Evolutionary conservation across 2,888 invertebrate species (phyloP).

Genomic region (Microchrysa polita): DNA sequence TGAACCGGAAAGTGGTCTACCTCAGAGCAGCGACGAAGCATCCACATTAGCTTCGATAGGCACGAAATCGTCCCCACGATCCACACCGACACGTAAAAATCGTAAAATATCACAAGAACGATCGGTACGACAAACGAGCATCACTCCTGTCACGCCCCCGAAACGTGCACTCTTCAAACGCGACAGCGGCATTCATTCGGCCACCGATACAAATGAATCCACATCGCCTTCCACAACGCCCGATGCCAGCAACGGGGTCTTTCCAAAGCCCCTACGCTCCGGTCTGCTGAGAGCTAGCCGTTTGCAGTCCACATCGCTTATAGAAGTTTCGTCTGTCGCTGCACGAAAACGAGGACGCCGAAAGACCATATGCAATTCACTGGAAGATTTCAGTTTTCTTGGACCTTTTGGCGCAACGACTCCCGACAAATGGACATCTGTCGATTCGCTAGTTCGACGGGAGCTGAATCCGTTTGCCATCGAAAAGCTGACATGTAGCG

Average conservation of each 20-base stretch:
- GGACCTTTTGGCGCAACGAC: neutral
- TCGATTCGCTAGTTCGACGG: neutral
- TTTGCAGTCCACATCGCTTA: constrained; percentile 16
- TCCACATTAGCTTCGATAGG: neutral
- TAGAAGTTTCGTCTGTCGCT: neutral
- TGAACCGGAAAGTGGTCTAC: constrained; percentile 15
- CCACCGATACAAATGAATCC: neutral
- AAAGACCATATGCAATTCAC: constrained; percentile 28
- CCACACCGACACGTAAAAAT: constrained; percentile 16
- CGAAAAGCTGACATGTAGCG: constrained; percentile 56
- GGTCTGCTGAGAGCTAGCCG: constrained; percentile 23
- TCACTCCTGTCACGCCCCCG: neutral
- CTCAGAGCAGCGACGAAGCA: constrained; percentile 6
- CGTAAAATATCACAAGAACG: constrained; percentile 6
- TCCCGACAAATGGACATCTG: constrained; percentile 11
- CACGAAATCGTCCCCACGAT: constrained; percentile 9
- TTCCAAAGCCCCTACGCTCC: constrained; percentile 21
- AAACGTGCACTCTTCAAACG: neutral
- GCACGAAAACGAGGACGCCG: constrained; percentile 28
- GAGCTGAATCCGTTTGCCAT: neutral
- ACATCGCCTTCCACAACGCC: neutral
- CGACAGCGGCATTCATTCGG: neutral
- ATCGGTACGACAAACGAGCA: neutral
- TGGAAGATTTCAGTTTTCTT: constrained; percentile 8
- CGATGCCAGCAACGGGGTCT: neutral